Conservation (phyloP, 1,140 invertebrate species). For the Drosophila orosa region DNA sequence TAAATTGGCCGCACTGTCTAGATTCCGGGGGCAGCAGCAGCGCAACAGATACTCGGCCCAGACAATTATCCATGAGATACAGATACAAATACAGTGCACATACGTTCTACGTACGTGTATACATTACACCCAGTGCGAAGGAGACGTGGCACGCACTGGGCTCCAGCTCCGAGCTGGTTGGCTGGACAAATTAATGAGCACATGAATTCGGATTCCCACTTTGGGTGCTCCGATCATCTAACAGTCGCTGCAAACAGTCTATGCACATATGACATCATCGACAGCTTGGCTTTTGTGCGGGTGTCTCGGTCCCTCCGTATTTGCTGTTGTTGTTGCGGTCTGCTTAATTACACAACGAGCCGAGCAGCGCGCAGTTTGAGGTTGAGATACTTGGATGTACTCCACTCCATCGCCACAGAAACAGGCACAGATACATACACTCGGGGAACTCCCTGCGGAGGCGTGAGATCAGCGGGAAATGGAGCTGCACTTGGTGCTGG, state of each 20-base stretch:
- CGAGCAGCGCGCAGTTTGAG: slow-evolving; percentile 51
- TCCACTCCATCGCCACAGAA: slow-evolving; percentile 2
- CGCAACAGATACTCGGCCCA: slow-evolving; percentile 64
- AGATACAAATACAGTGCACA: background rate
- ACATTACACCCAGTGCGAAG: slow-evolving; percentile 53
- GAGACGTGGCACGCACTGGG: slow-evolving; percentile 44
- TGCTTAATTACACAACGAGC: slow-evolving; percentile 72
- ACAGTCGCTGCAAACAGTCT: slow-evolving; percentile 74
- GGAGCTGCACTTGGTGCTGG: slow-evolving; percentile 35
- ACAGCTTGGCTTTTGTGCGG: slow-evolving; percentile 64
- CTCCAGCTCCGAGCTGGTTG: slow-evolving; percentile 33
- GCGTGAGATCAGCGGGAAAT: slow-evolving; percentile 29
- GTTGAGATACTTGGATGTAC: slow-evolving; percentile 36
- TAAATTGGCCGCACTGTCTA: slow-evolving; percentile 84
- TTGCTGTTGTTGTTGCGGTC: slow-evolving; percentile 35
- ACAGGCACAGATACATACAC: background rate
- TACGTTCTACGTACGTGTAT: slow-evolving; percentile 28
- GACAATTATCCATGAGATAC: slow-evolving; percentile 63
- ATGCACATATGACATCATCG: slow-evolving; percentile 73
- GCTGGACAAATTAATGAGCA: slow-evolving; percentile 76
- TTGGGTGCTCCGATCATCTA: slow-evolving; percentile 73
- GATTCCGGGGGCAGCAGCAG: slow-evolving; percentile 63
- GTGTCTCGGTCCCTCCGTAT: slow-evolving; percentile 28
- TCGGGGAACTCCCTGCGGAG: slow-evolving; percentile 17
- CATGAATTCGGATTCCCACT: slow-evolving; percentile 74